Evolutionary conservation across 2,888 invertebrate genomes (phyloP).

Genomic region (Agriopis marginaria): DNA sequence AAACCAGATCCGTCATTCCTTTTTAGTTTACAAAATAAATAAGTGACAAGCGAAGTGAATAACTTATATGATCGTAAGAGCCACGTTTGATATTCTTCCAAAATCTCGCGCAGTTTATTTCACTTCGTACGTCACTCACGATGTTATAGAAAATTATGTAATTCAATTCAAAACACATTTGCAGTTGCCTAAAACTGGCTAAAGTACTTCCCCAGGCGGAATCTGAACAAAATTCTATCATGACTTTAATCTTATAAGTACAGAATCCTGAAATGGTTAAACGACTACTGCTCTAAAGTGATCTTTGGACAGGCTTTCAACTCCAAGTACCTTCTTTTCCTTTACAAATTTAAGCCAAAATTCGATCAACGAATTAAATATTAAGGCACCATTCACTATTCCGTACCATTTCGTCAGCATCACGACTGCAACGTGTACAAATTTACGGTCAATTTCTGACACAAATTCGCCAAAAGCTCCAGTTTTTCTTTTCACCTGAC

Average conservation of each 20-base stretch:
- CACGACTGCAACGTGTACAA: conserved; percentile 44
- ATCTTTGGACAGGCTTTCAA: not conserved
- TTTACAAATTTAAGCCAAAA: conserved; percentile 8
- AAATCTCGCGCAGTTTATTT: too few relatives aligned
- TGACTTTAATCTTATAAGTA: not conserved
- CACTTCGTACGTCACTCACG: too few relatives aligned
- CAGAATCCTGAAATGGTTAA: not conserved
- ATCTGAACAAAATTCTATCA: not conserved
- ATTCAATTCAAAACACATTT: too few relatives aligned
- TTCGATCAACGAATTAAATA: conserved; percentile 35
- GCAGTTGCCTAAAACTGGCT: too few relatives aligned
- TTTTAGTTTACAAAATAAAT: too few relatives aligned
- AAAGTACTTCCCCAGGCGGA: too few relatives aligned
- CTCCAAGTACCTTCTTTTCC: not conserved
- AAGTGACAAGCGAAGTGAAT: too few relatives aligned
- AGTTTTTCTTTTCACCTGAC: conserved; percentile 50
- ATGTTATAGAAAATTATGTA: too few relatives aligned
- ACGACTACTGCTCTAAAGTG: not conserved
- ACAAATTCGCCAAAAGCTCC: conserved; percentile 51
- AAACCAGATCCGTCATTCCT: too few relatives aligned
- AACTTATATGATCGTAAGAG: too few relatives aligned
- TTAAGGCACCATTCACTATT: conserved; percentile 36
- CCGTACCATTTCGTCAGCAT: conserved; percentile 39
- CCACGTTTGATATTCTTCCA: too few relatives aligned
- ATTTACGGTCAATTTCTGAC: conserved; percentile 48